Percentiles rank a stretch among this genome's conserved stretches.
These are phyloP conservation scores for Phrynocephalus versicolor DNA, from an alignment of 2,113 vertebrate genomes.

Conservation along the genomic window DNA sequence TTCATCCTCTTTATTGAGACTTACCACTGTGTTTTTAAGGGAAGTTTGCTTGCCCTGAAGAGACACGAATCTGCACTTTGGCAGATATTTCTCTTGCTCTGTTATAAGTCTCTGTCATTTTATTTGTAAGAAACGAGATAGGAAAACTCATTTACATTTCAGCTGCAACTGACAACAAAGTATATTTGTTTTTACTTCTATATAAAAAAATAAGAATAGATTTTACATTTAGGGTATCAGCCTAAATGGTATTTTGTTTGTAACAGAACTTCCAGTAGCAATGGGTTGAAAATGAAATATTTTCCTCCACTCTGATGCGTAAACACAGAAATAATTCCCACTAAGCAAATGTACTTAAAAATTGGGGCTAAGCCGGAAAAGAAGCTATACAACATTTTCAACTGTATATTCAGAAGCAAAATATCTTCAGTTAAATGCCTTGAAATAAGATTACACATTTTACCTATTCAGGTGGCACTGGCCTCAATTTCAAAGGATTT, in stretches of 20 bases:
- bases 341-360: not conserved
- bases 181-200: not conserved
- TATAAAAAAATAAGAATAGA: conserved; percentile 10
- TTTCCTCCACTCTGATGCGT: not conserved
- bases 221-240: conserved; percentile 1
- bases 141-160: conserved; percentile 64
- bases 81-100: conserved; percentile 55
- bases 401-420: not conserved
- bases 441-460: not conserved
- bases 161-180: conserved; percentile 46
- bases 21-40: conserved; percentile 57
- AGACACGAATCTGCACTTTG: conserved; percentile 29
- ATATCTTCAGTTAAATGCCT: not conserved
- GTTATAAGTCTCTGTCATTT: conserved; percentile 38
- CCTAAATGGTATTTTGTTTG: not conserved
- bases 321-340: not conserved
- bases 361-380: not conserved
- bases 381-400: not conserved
- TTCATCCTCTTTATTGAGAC: conserved; percentile 39
- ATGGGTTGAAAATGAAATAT: not conserved
- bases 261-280: not conserved
- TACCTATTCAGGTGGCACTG: not conserved
- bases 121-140: conserved; percentile 67
- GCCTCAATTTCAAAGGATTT: not conserved
- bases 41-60: conserved; percentile 54